Evolutionary conservation across 2,888 invertebrate genomes (phyloP), one percentile per base, ranked within the genome.

Genomic region (Macrostomum cliftonense): DNA sequence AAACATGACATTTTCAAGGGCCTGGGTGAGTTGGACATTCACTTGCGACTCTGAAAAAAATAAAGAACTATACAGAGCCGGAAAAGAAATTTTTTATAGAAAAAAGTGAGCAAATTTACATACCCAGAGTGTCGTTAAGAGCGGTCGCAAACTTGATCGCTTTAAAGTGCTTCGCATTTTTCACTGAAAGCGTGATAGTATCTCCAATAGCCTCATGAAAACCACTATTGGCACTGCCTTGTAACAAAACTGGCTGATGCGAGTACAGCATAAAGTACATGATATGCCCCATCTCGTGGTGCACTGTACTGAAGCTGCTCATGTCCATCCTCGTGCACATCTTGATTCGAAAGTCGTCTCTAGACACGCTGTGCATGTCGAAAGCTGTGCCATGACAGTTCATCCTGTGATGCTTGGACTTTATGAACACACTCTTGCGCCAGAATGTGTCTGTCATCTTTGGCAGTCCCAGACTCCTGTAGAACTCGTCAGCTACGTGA

Each of bases 1-100:
- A 53, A 71, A 70, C 20, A 68, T 69, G 37, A 73, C 58, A 50
- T 68, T 67, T n/a, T 67, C 62, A 40, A 74, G 56, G 1, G 73
- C 71, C 54, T 67, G 66, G 54, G 58, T 28, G 4, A 28, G 28
- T 28, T 28, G 28, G 4, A 9, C 9, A 9, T 28, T 28, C 28
- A 28, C 28, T 28, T 28, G 28, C 4, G 28, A 28, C 28, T 28
- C 28, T 28, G 28, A 9, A 28, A 28, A 28, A 9, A 7, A 9
- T 28, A 7, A 28, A 28, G 4, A 9, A 7, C n/a, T n/a, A n/a
- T n/a, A n/a, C n/a, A n/a, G n/a, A n/a, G n/a, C n/a, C n/a, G n/a
- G n/a, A n/a, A n/a, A 4, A 4, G 4, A 7, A 28, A 28, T 9
- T 28, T 7, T 9, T 28, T 28, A 28, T 28, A 28, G 4, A 4